phyloP scores from a whole-genome alignment of 2,797 vertebrate genomes.

The Lepidocolaptes lacrymiger region DNA sequence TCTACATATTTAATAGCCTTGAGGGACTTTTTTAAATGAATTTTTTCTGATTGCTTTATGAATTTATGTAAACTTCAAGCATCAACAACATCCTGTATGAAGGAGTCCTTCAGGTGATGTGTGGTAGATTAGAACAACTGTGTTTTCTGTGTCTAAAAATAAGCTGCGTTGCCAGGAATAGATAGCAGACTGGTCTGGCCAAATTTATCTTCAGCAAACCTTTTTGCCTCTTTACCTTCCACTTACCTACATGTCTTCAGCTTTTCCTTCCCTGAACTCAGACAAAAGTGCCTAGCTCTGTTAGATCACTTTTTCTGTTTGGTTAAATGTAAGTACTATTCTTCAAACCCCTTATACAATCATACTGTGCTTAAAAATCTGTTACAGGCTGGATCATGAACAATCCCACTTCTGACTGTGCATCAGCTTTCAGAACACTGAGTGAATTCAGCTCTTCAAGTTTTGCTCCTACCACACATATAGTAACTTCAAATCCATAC shows the following conservation, averaged over 20 bases:
- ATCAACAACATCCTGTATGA: background rate
- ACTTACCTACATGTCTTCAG: background rate
- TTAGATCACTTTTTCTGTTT: conserved; percentile 2
- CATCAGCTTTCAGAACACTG: background rate
- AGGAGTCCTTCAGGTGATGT: background rate
- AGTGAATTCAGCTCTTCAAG: background rate
- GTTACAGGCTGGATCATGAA: background rate
- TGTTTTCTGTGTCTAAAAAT: background rate
- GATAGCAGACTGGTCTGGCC: background rate
- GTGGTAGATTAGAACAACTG: background rate
- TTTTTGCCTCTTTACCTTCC: background rate
- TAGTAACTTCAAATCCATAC: background rate
- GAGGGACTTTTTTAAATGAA: background rate
- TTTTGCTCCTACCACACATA: background rate
- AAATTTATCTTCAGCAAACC: conserved; percentile 23
- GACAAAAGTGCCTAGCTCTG: background rate
- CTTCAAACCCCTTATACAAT: background rate
- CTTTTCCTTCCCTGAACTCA: background rate
- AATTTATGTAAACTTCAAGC: background rate
- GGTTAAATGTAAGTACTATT: background rate
- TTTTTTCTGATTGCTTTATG: background rate
- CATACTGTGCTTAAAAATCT: background rate
- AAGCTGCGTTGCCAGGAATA: background rate
- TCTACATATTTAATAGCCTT: background rate
- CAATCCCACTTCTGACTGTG: background rate